phyloP scores from a whole-genome alignment of 1,140 invertebrate genomes.

The Babylonia areolata region DNA sequence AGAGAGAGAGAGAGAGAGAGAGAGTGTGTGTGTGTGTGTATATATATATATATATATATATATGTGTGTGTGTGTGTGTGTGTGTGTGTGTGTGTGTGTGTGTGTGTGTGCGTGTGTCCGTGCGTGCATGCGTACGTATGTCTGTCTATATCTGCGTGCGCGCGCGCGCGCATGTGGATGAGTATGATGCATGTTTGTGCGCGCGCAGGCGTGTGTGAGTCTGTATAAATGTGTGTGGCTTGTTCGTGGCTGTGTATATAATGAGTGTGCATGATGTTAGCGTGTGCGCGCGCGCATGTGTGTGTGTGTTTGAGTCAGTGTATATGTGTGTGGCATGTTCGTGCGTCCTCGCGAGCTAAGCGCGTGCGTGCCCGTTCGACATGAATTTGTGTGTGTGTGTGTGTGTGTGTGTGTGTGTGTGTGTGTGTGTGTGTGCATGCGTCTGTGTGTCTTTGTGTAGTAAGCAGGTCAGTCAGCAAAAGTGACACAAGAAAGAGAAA shows the following conservation, averaged over 20 bases:
- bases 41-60: not conserved
- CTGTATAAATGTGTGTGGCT: no score
- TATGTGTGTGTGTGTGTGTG: conserved; percentile 20
- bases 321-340: not conserved
- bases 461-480: no score
- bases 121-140: not conserved
- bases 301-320: no score
- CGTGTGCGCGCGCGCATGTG: no score
- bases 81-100: conserved; percentile 28
- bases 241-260: not conserved
- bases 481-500: no score
- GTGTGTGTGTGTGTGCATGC: conserved; percentile 3
- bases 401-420: conserved; percentile 22
- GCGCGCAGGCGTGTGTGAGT: no score
- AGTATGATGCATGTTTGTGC: no score
- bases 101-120: not conserved
- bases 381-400: conserved; percentile 20
- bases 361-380: no score
- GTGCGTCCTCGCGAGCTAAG: not conserved
- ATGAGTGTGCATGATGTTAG: no score
- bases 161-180: not conserved
- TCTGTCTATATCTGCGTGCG: not conserved
- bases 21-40: conserved; percentile 15
- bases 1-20: not conserved
- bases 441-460: no score